Evolutionary conservation across 2,797 vertebrate species (phyloP).

Genomic region (Betta splendens): DNA sequence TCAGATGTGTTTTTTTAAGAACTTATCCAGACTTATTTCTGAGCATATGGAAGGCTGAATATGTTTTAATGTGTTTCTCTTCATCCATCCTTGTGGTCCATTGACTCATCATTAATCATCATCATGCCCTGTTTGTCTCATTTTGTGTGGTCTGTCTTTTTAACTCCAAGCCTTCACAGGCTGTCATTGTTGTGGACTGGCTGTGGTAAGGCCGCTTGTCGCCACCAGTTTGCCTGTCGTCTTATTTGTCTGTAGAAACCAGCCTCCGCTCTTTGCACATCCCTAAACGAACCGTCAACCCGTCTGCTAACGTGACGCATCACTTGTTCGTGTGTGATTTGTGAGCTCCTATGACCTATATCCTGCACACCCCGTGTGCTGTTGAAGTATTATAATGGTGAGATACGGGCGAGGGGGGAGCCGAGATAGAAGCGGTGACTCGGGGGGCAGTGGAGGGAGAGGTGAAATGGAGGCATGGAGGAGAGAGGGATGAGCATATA

Average conservation of each 20-base stretch:
- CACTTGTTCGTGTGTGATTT: conserved; percentile 58
- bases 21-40: conserved; percentile 29
- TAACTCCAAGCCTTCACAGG: conserved; percentile 67
- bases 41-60: conserved; percentile 41
- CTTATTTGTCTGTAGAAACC: conserved; percentile 40
- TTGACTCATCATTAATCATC: conserved; percentile 64
- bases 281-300: conserved; percentile 49
- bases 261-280: conserved; percentile 22
- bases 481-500: conserved; percentile 67
- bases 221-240: conserved; percentile 63
- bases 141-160: conserved; percentile 66
- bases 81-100: conserved; percentile 59
- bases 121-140: conserved; percentile 56
- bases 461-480: conserved; percentile 58
- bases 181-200: conserved; percentile 74
- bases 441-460: conserved; percentile 59
- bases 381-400: conserved; percentile 65
- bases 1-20: conserved; percentile 26
- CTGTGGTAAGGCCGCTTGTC: conserved; percentile 71
- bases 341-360: conserved; percentile 55
- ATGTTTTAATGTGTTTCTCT: conserved; percentile 60
- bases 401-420: conserved; percentile 51
- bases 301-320: conserved; percentile 40
- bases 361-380: conserved; percentile 52
- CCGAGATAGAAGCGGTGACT: conserved; percentile 47